phyloP scores from a whole-genome alignment of 1,140 invertebrate genomes.

The Phenacoccus solenopsis region DNA sequence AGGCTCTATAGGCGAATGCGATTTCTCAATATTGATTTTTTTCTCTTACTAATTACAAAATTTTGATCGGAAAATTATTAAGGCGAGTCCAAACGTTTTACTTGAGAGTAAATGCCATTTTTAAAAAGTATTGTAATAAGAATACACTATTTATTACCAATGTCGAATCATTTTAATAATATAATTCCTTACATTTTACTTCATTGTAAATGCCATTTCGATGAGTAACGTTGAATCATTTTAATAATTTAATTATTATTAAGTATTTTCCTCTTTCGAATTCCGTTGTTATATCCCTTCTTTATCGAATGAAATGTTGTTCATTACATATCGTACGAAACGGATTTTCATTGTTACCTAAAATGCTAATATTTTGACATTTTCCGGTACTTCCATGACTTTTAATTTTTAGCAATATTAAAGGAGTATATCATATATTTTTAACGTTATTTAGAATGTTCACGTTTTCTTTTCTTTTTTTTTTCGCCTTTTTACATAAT shows the following conservation, averaged over 20 bases:
- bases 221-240: not conserved
- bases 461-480: not conserved
- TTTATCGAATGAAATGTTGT: not conserved
- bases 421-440: not conserved
- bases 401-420: not conserved
- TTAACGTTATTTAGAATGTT: not conserved
- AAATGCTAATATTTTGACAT: not conserved
- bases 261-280: not conserved
- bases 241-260: not conserved
- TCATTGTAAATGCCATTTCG: not conserved
- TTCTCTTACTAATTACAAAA: too few species aligned
- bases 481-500: not conserved
- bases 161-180: too few species aligned
- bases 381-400: not conserved
- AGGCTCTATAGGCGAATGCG: not conserved
- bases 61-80: too few species aligned
- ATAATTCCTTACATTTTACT: too few species aligned
- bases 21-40: too few species aligned
- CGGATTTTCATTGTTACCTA: not conserved
- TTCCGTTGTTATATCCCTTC: not conserved
- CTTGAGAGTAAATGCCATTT: too few species aligned
- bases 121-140: too few species aligned
- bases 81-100: too few species aligned
- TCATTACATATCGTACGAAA: not conserved
- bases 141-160: too few species aligned